Percentiles rank a stretch among this genome's conserved stretches.
Conservation (phyloP, 2,888 invertebrate genomes). For the Entomobrya multifasciata region DNA sequence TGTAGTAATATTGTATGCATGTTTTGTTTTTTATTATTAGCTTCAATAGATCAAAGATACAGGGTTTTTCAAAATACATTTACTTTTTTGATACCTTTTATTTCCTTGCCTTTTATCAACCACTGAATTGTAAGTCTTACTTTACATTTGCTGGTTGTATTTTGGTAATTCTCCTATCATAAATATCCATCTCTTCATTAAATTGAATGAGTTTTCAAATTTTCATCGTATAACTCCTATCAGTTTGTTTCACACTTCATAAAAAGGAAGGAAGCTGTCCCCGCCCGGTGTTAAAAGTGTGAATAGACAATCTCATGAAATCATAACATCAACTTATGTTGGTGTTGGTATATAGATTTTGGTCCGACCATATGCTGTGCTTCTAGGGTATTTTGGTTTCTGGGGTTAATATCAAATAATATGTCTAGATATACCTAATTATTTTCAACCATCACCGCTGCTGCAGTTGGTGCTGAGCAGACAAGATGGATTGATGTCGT, state of each 20-base stretch:
- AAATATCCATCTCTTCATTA: slow-evolving; percentile 11
- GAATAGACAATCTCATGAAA: slow-evolving; percentile 24
- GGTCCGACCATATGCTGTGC: too few species aligned
- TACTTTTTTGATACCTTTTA: too few species aligned
- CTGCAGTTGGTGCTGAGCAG: background rate
- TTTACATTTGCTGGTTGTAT: too few species aligned
- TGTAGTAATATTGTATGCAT: too few species aligned
- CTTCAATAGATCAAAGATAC: too few species aligned
- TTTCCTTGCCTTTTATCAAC: too few species aligned
- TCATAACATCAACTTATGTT: background rate
- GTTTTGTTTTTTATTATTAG: too few species aligned
- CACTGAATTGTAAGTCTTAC: too few species aligned
- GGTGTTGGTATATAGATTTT: background rate
- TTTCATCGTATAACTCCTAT: slow-evolving; percentile 28
- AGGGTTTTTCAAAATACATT: too few species aligned
- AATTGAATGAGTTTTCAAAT: slow-evolving; percentile 43
- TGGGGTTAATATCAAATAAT: too few species aligned
- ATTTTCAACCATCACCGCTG: background rate
- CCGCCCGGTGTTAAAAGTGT: slow-evolving; percentile 39
- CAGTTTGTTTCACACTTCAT: slow-evolving; percentile 11
- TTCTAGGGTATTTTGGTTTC: too few species aligned
- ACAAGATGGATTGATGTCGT: slow-evolving; percentile 21
- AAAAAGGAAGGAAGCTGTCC: slow-evolving; percentile 51
- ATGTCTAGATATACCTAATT: too few species aligned
- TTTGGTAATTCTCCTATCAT: slow-evolving; percentile 6